phyloP scores from a whole-genome alignment of 64 coral and sea anemone genomes.

The Stylophora pistillata region DNA sequence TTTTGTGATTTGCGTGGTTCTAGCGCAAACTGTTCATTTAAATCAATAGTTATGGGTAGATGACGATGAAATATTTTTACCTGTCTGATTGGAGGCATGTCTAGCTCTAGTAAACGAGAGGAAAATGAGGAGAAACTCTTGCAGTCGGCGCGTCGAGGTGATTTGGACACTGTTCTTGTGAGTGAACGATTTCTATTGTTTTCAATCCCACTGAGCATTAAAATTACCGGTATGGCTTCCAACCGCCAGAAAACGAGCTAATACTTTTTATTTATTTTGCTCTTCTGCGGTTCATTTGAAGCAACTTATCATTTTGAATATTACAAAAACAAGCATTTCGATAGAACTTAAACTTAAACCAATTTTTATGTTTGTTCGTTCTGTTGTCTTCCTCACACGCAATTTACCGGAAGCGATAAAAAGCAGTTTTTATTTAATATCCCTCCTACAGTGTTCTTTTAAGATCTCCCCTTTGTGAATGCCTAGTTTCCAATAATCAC shows the following conservation, averaged over 20 bases:
- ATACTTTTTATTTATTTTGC: neutral
- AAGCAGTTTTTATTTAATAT: neutral
- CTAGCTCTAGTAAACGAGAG: slow-evolving; percentile 56
- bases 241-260: neutral
- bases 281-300: neutral
- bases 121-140: slow-evolving; percentile 84
- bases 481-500: neutral
- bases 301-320: neutral
- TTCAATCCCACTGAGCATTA: neutral
- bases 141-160: slow-evolving; percentile 80
- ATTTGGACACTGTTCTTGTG: slow-evolving; percentile 73
- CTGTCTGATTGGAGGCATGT: slow-evolving; percentile 37
- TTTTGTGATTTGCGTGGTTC: slow-evolving; percentile 5
- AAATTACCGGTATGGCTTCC: neutral
- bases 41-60: slow-evolving; percentile 12
- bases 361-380: neutral
- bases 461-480: neutral
- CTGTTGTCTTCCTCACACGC: neutral
- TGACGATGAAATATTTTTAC: slow-evolving; percentile 20
- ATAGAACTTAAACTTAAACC: too few relatives aligned
- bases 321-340: neutral
- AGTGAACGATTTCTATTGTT: slow-evolving; percentile 33
- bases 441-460: neutral
- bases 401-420: neutral
- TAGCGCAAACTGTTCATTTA: neutral